phyloP scores from a whole-genome alignment of 2,113 vertebrate species.

The Cynocephalus volans region DNA sequence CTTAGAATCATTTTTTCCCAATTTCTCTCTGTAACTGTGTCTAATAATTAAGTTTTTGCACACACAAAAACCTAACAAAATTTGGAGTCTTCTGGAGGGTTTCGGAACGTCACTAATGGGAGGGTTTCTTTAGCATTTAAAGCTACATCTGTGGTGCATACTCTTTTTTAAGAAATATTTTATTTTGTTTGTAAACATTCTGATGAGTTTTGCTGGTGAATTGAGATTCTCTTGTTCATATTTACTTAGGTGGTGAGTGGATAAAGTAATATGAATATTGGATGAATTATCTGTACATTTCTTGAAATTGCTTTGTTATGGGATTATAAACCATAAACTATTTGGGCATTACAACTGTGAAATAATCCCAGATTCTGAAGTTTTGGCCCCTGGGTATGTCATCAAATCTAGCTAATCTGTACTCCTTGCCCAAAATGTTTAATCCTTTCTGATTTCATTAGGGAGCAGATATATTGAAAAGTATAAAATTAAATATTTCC shows the following conservation, averaged over 20 bases:
- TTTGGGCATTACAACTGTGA: conserved; percentile 62
- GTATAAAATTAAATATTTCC: conserved; percentile 64
- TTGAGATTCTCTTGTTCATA: conserved; percentile 58
- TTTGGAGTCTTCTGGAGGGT: not conserved
- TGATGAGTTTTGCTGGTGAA: conserved; percentile 19
- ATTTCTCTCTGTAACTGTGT: conserved; percentile 61
- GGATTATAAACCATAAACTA: conserved; percentile 59
- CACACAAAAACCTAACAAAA: conserved; percentile 9
- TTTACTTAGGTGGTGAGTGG: not conserved
- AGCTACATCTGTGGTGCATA: not conserved
- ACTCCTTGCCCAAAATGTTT: not conserved
- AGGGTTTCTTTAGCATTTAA: conserved; percentile 1
- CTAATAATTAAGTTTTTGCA: conserved; percentile 58
- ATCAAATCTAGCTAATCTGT: not conserved
- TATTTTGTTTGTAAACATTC: conserved; percentile 57
- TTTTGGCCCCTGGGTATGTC: conserved; percentile 49
- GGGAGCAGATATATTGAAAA: not conserved
- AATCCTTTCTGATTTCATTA: conserved; percentile 64
- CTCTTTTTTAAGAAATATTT: conserved; percentile 47
- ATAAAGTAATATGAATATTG: conserved; percentile 39
- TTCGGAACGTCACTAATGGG: conserved; percentile 16
- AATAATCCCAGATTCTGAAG: conserved; percentile 61
- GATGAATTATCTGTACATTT: conserved; percentile 56
- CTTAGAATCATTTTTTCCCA: conserved; percentile 52
- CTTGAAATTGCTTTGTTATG: conserved; percentile 73